A percentile compares a stretch with the other conserved stretches of the same genome.
These are phyloP conservation scores for Paedocypris micromegethes DNA, from an alignment of 2,797 vertebrate species.

Conservation along the genomic window DNA sequence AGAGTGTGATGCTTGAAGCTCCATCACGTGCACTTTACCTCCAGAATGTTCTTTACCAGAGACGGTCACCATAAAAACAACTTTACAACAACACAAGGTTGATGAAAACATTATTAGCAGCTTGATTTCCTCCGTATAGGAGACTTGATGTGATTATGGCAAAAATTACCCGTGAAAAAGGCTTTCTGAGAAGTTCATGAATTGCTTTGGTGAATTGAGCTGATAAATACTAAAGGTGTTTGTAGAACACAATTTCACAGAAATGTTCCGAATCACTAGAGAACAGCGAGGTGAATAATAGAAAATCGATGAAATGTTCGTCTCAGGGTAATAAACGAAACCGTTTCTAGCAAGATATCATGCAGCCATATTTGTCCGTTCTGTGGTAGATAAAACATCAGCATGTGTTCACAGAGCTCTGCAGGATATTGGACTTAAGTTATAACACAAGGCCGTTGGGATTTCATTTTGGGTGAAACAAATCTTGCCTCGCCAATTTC, in stretches of 20 bases:
- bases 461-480: constrained; percentile 18
- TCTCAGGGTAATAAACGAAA: background rate
- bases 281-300: background rate
- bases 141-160: too few relatives aligned
- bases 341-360: background rate
- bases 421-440: constrained; percentile 33
- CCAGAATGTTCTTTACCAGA: too few relatives aligned
- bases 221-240: background rate
- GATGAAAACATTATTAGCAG: too few relatives aligned
- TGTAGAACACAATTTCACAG: constrained; percentile 3
- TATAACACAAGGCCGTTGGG: constrained; percentile 8
- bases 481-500: constrained; percentile 5
- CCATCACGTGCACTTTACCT: too few relatives aligned
- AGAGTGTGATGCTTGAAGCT: too few relatives aligned
- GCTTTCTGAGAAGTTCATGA: background rate
- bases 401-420: constrained; percentile 10
- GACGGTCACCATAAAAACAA: too few relatives aligned
- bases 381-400: constrained; percentile 19
- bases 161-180: too few relatives aligned
- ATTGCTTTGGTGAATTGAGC: constrained; percentile 10
- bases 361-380: constrained; percentile 18
- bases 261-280: constrained; percentile 12
- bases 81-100: too few relatives aligned
- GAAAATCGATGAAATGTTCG: constrained; percentile 13
- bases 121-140: too few relatives aligned